phyloP scores from a whole-genome alignment of 2,113 vertebrate genomes.

The Notiomystis cincta region DNA sequence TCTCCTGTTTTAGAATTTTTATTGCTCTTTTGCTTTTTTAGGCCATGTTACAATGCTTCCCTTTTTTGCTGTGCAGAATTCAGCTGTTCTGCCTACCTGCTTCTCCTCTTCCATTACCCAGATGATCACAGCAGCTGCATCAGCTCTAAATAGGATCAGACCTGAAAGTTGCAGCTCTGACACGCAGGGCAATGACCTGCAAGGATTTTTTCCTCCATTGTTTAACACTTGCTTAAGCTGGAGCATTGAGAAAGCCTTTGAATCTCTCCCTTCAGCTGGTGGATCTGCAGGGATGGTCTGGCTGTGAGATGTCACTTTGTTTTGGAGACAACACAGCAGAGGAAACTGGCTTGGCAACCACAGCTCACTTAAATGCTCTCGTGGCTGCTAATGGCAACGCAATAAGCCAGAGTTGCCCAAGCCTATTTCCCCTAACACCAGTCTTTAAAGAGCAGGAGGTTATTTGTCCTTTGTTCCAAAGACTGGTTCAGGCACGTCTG shows the following conservation, averaged over 20 bases:
- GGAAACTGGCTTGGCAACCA: background rate
- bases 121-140: background rate
- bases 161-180: background rate
- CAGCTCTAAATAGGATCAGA: background rate
- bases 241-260: background rate
- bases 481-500: background rate
- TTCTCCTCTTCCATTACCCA: background rate
- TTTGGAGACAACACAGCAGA: background rate
- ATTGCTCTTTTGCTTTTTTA: background rate
- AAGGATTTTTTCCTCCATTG: background rate
- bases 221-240: background rate
- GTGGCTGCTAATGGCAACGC: background rate
- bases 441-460: background rate
- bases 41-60: background rate
- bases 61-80: background rate
- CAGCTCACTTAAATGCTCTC: background rate
- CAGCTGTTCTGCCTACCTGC: background rate
- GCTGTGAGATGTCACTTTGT: background rate
- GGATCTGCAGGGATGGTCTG: background rate
- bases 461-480: background rate
- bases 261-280: background rate
- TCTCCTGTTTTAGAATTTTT: background rate
- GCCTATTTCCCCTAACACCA: background rate
- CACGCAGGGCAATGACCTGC: background rate
- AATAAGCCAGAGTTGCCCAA: background rate